These are phyloP conservation scores for Ditylenchus weischeri DNA, from an alignment of 2,888 invertebrate genomes.

Conservation along the genomic window DNA sequence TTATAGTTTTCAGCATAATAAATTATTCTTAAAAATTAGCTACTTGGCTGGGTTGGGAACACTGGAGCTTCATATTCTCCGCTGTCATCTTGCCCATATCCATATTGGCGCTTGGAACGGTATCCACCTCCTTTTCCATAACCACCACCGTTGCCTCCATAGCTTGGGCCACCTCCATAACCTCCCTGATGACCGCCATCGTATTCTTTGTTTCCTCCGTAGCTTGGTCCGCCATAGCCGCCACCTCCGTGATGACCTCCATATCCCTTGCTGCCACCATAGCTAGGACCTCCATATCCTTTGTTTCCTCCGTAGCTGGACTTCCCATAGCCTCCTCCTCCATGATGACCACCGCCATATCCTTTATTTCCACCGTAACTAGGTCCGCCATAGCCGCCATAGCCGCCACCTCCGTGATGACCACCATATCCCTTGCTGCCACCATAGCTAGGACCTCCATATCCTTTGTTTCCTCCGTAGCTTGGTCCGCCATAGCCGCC, in stretches of 20 bases:
- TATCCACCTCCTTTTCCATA: neutral
- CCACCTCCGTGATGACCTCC: neutral
- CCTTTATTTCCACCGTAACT: neutral
- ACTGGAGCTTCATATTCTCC: neutral
- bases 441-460: too few relatives aligned
- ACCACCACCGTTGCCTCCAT: neutral
- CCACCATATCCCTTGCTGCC: neutral
- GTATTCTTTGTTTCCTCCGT: too few relatives aligned
- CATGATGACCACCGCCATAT: neutral
- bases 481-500: neutral
- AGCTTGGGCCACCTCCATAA: conserved; percentile 3
- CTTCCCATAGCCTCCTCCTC: neutral
- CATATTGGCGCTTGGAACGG: conserved; percentile 5
- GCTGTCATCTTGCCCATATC: neutral
- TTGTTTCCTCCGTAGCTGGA: neutral
- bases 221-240: too few relatives aligned
- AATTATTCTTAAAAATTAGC: too few relatives aligned
- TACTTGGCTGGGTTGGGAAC: neutral
- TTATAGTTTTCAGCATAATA: too few relatives aligned
- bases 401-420: neutral
- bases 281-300: too few relatives aligned
- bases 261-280: neutral
- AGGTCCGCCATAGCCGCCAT: neutral
- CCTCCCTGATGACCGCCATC: neutral
- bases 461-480: neutral